Evolutionary conservation across 2,113 vertebrate genomes (phyloP).

Genomic region (Trematocara stigmaticum): DNA sequence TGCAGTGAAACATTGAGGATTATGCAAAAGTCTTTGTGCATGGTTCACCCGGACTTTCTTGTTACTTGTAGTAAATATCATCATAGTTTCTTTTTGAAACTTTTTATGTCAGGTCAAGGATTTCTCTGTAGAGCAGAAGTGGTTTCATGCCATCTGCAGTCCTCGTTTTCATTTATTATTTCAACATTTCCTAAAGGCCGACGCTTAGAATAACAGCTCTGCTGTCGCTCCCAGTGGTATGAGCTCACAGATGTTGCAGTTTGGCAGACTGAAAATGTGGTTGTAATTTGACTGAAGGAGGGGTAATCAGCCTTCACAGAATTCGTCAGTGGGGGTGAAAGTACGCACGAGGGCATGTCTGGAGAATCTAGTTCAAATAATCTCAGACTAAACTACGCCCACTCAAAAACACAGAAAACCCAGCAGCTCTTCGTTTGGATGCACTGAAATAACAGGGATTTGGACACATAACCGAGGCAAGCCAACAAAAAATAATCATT

Average conservation of each 20-base stretch:
- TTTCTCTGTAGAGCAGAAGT: not conserved
- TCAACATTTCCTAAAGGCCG: conserved; percentile 31
- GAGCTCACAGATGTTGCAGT: conserved; percentile 14
- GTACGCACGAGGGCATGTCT: conserved; percentile 7
- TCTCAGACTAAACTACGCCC: conserved; percentile 61
- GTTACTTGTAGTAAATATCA: not conserved
- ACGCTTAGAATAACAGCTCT: conserved; percentile 26
- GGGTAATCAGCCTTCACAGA: conserved; percentile 10
- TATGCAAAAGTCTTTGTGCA: not conserved
- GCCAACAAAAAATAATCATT: conserved; percentile 42
- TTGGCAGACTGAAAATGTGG: conserved; percentile 41
- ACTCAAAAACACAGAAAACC: conserved; percentile 23
- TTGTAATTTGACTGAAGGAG: conserved; percentile 51
- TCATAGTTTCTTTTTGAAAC: not conserved
- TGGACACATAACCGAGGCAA: not conserved
- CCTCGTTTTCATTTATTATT: conserved; percentile 37
- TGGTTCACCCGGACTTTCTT: not conserved
- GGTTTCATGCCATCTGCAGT: not conserved
- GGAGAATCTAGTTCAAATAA: conserved; percentile 39
- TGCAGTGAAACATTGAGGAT: not conserved
- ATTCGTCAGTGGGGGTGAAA: conserved; percentile 47
- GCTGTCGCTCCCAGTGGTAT: not conserved
- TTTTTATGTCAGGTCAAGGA: not conserved
- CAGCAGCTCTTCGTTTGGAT: conserved; percentile 23
- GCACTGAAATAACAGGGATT: conserved; percentile 33